Conservation (phyloP, 53 echinoderm and acorn worm genomes). For the Crossaster papposus region DNA sequence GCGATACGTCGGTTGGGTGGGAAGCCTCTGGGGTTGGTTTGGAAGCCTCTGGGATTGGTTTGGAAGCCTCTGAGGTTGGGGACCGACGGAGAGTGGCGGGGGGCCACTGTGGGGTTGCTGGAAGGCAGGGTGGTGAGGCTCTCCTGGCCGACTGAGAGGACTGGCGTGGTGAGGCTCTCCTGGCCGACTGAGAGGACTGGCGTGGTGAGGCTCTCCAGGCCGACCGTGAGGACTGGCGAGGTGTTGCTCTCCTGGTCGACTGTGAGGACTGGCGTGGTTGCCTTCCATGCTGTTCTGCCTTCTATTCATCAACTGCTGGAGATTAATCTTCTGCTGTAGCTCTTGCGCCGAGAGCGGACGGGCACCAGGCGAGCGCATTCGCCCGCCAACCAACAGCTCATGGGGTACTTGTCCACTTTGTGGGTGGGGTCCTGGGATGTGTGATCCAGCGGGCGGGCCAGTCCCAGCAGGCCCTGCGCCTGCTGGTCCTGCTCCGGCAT, state of each 20-base stretch:
- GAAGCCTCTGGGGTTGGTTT: neutral
- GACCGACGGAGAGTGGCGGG: constrained; percentile 18
- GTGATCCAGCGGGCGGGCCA: neutral
- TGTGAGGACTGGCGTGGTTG: constrained; percentile 20
- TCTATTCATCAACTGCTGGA: constrained; percentile 62
- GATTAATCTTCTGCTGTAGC: constrained; percentile 58
- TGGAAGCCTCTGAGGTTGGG: neutral
- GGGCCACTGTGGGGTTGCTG: neutral
- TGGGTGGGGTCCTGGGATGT: constrained; percentile 3
- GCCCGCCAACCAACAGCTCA: constrained; percentile 38
- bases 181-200: constrained; percentile 16
- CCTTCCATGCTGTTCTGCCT: constrained; percentile 34
- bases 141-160: constrained; percentile 6
- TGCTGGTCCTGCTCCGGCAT: constrained; percentile 6
- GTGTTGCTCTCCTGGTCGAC: neutral
- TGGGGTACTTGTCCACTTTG: constrained; percentile 30
- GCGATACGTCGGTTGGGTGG: neutral
- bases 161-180: too few relatives aligned
- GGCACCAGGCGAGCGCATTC: constrained; percentile 4
- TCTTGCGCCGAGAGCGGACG: constrained; percentile 17
- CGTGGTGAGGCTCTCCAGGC: constrained; percentile 1
- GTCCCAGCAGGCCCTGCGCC: neutral
- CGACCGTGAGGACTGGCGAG: constrained; percentile 23
- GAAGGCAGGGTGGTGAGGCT: constrained; percentile 4
- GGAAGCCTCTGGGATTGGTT: neutral